Conservation (phyloP, 2,888 invertebrate genomes). For the Drosophila birchii region DNA sequence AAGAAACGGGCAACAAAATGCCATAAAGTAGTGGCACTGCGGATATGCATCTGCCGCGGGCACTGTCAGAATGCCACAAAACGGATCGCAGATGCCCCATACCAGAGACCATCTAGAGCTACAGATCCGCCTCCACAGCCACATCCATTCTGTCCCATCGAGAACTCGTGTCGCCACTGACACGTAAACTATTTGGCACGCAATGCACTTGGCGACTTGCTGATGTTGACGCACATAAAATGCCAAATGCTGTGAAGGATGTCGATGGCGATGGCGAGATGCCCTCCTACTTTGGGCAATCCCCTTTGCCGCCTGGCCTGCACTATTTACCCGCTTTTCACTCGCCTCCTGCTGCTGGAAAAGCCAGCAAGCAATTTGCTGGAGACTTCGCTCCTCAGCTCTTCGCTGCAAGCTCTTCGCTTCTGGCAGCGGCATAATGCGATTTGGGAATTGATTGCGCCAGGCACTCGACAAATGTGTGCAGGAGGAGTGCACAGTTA, state of each 20-base stretch:
- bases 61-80: slow-evolving; percentile 29
- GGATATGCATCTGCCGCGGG: slow-evolving; percentile 28
- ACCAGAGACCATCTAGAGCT: slow-evolving; percentile 3
- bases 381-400: slow-evolving; percentile 37
- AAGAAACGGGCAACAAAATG: slow-evolving; percentile 40
- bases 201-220: slow-evolving; percentile 76
- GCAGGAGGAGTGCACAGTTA: slow-evolving; percentile 20
- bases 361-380: slow-evolving; percentile 73
- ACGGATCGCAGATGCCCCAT: slow-evolving; percentile 22
- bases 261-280: slow-evolving; percentile 21
- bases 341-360: not conserved
- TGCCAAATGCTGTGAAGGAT: slow-evolving; percentile 59
- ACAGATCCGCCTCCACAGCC: slow-evolving; percentile 1
- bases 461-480: slow-evolving; percentile 61
- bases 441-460: slow-evolving; percentile 79
- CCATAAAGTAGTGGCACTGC: slow-evolving; percentile 38
- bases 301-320: not conserved
- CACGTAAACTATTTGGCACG: slow-evolving; percentile 81
- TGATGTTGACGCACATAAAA: slow-evolving; percentile 78
- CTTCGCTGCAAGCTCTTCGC: slow-evolving; percentile 22
- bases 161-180: slow-evolving; percentile 57
- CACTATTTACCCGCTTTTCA: not conserved
- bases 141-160: slow-evolving; percentile 18
- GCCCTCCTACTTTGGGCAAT: slow-evolving; percentile 15
- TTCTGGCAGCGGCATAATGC: slow-evolving; percentile 67